Base-by-base conservation (phyloP, 2,113 vertebrate genomes). In the Apodemus speciosus region DNA sequence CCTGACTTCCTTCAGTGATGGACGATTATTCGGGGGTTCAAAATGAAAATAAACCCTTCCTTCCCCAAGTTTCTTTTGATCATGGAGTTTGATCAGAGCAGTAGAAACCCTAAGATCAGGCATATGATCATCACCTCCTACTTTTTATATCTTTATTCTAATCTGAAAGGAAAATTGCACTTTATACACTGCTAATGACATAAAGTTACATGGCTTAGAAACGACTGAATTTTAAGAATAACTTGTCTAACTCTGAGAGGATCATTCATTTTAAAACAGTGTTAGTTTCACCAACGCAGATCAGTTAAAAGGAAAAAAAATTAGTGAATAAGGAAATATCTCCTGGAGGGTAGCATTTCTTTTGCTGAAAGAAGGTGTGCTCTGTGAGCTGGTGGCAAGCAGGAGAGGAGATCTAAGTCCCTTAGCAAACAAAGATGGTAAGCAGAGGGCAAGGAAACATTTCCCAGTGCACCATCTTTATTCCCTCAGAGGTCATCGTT, bases 401-500 rank as follows among this genome's bases (percentile, higher is more conserved):
- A 66, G 46, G 9, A 73, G 51, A 53, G 18, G 51, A 92, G 40
- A 14, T 46, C 38, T 16, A 66, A 68, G 56, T 93, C 90, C 90
- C 79, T 80, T 89, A 80, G 71, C 66, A 88, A 85, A 81, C 84
- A 62, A 93, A 73, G 53, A 27, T 1, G 56, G 2, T 21, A 40
- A 9, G 32, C n/a, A 69, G 66, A 87, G 43, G 86, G 53, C n/a
- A 56, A 87, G 79, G 69, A 76, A 35, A 1, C 88, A 80, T 93
- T 75, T 90, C 90, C 93, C 96, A 93, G 71, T 76, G 43, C 35
- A 15, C 32, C 0, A 49, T 84, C n/a, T 27, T 90, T 76, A 51
- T 20, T 92, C 60, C 95, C 68, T 85, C 58, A 25, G 91, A 85
- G 51, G 66, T 86, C 87, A 49, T 46, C n/a, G 6, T 93, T 97